A percentile compares a stretch with the other conserved stretches of the same genome.
phyloP scores from a whole-genome alignment of 2,797 vertebrate genomes.

The Notolabrus celidotus region DNA sequence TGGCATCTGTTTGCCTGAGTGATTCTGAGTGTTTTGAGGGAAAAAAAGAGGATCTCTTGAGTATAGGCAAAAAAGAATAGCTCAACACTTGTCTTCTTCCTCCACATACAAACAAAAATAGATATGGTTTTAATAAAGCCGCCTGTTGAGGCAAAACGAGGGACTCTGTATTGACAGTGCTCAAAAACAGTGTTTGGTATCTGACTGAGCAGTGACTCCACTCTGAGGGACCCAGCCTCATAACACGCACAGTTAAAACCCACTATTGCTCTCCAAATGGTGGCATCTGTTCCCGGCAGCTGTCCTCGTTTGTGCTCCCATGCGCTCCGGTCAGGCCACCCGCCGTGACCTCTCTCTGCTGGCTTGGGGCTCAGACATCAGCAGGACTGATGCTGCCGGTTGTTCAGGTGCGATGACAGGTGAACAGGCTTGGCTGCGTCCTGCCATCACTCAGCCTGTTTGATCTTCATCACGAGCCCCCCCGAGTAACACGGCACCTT shows the following conservation, averaged over 20 bases:
- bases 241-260: slow-evolving; percentile 61
- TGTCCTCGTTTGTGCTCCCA: slow-evolving; percentile 69
- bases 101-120: slow-evolving; percentile 18
- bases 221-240: slow-evolving; percentile 42
- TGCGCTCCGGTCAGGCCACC: slow-evolving; percentile 64
- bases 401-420: slow-evolving; percentile 42
- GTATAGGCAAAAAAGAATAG: slow-evolving; percentile 15
- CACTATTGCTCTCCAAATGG: slow-evolving; percentile 61
- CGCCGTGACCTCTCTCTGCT: slow-evolving; percentile 48
- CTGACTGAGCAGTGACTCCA: slow-evolving; percentile 30
- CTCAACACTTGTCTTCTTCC: slow-evolving; percentile 26
- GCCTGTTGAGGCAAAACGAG: slow-evolving; percentile 42
- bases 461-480: slow-evolving; percentile 48
- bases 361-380: slow-evolving; percentile 50
- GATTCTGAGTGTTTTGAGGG: slow-evolving; percentile 24
- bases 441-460: slow-evolving; percentile 45
- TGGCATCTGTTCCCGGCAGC: slow-evolving; percentile 78
- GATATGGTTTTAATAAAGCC: slow-evolving; percentile 49
- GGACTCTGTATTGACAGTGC: slow-evolving; percentile 25
- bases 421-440: slow-evolving; percentile 49
- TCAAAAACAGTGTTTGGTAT: slow-evolving; percentile 24
- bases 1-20: slow-evolving; percentile 44
- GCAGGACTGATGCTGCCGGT: slow-evolving; percentile 39
- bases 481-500: slow-evolving; percentile 24
- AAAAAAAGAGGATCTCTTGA: slow-evolving; percentile 14